Evolutionary conservation across 53 echinoderm and acorn worm genomes (phyloP).

Genomic region (Astropecten irregularis): DNA sequence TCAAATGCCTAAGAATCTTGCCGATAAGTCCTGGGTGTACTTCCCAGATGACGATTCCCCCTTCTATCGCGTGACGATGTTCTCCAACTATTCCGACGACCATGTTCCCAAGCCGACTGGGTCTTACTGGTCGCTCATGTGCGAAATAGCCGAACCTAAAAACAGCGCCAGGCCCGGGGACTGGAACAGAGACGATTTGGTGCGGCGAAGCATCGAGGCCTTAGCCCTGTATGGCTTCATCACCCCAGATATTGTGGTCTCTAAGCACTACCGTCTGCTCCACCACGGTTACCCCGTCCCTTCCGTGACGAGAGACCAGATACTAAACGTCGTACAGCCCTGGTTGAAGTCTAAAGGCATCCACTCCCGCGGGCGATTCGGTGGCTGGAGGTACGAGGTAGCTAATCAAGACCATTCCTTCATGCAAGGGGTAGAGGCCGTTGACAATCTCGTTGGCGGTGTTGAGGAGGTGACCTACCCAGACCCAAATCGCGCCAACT

Average conservation of each 20-base stretch:
- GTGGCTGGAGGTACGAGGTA: constrained; percentile 50
- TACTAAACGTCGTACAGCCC: constrained; percentile 36
- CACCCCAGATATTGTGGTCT: constrained; percentile 15
- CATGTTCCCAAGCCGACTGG: constrained; percentile 45
- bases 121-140: constrained; percentile 54
- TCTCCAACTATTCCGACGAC: no score
- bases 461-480: constrained; percentile 27
- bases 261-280: constrained; percentile 33
- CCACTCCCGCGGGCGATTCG: constrained; percentile 36
- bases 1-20: constrained; percentile 23
- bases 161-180: not conserved
- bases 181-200: constrained; percentile 6
- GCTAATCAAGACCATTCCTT: no score
- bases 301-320: constrained; percentile 9
- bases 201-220: constrained; percentile 10
- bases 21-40: constrained; percentile 66
- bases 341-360: no score
- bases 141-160: constrained; percentile 54
- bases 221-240: constrained; percentile 41
- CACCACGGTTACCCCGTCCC: constrained; percentile 53
- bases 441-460: constrained; percentile 2
- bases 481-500: constrained; percentile 15
- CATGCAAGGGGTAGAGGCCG: no score
- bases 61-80: constrained; percentile 56
- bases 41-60: constrained; percentile 62